A percentile compares a stretch with the other conserved stretches of the same genome.
Evolutionary conservation across 2,888 invertebrate genomes (phyloP).

Genomic region (Eupithecia dodoneata): DNA sequence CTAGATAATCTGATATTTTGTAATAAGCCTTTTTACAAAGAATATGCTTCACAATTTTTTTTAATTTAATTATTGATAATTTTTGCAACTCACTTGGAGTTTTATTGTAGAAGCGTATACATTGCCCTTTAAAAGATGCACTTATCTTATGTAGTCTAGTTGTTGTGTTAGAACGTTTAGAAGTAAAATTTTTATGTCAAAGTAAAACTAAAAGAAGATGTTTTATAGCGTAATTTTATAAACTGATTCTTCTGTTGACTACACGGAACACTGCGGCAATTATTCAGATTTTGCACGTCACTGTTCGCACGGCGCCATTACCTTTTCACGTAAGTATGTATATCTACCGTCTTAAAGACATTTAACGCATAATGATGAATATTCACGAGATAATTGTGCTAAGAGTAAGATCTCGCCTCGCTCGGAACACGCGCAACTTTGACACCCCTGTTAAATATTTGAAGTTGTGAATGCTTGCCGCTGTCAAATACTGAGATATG

Average conservation of each 20-base stretch:
- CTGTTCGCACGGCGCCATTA: neutral
- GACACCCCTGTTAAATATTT: conserved; percentile 41
- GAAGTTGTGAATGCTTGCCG: conserved; percentile 29
- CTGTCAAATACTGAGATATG: neutral
- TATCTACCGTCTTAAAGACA: conserved; percentile 20
- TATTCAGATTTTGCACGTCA: conserved; percentile 3
- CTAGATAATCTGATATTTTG: too few relatives aligned
- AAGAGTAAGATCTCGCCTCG: conserved; percentile 30
- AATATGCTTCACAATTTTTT: too few relatives aligned
- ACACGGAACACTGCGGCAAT: neutral
- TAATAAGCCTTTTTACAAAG: too few relatives aligned
- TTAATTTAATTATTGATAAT: too few relatives aligned
- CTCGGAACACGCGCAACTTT: conserved; percentile 36
- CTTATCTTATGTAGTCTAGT: too few relatives aligned
- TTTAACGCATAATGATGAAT: conserved; percentile 49
- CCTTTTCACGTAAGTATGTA: neutral
- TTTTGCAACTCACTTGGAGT: too few relatives aligned
- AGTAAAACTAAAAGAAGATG: neutral
- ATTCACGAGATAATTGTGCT: conserved; percentile 56
- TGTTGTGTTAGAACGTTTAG: neutral
- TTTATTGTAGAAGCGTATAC: too few relatives aligned
- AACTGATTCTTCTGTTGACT: neutral
- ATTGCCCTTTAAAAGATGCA: too few relatives aligned
- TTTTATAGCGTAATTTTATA: neutral
- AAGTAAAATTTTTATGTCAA: neutral